Evolutionary conservation across 2,113 vertebrate genomes (phyloP).

Genomic region (Mastomys coucha): DNA sequence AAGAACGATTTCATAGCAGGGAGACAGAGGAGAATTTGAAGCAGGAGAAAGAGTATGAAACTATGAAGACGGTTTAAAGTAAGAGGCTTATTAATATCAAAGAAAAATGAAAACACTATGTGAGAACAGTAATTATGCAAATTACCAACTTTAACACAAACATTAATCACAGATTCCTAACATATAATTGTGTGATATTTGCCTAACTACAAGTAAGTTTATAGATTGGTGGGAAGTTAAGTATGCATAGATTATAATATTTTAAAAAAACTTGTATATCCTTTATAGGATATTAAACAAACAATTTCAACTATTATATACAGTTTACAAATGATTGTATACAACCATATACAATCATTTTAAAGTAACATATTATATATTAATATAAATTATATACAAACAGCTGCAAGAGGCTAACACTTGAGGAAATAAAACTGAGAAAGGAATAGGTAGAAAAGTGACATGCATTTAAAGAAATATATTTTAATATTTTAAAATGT

Average conservation of each 20-base stretch:
- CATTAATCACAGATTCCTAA: background rate
- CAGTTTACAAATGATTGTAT: no score
- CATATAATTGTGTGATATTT: background rate
- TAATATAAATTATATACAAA: background rate
- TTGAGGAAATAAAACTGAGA: background rate
- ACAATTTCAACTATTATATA: background rate
- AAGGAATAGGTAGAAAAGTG: background rate
- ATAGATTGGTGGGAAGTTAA: background rate
- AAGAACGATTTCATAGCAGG: background rate
- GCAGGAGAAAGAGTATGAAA: background rate
- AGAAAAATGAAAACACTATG: background rate
- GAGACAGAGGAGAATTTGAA: background rate
- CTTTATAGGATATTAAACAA: background rate
- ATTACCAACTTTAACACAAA: background rate
- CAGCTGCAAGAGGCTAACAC: background rate
- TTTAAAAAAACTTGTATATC: background rate
- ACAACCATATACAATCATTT: background rate
- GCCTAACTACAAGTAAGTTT: conserved; percentile 14
- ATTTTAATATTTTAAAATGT: background rate
- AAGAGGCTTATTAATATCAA: background rate
- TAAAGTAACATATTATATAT: background rate
- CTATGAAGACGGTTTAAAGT: background rate
- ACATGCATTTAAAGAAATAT: background rate
- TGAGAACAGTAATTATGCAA: conserved; percentile 2
- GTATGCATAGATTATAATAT: background rate